phyloP scores from a whole-genome alignment of 2,888 invertebrate species.

The Cataglyphis livida region DNA sequence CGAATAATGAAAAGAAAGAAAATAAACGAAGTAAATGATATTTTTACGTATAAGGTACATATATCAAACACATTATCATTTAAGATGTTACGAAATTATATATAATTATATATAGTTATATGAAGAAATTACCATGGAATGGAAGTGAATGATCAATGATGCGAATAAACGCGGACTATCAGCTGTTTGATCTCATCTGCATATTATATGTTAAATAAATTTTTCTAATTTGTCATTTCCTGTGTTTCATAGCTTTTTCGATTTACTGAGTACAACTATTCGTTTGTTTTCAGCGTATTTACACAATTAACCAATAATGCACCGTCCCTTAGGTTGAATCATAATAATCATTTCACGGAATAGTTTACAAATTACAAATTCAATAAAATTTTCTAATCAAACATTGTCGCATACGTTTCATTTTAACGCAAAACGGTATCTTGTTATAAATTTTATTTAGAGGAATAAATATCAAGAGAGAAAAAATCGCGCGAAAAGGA shows the following conservation, averaged over 20 bases:
- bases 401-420: background rate
- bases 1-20: background rate
- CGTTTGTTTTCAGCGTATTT: background rate
- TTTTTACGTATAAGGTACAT: background rate
- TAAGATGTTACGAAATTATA: background rate
- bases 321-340: background rate
- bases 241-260: background rate
- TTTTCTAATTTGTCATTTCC: background rate
- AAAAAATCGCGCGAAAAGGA: background rate
- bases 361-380: slow-evolving; percentile 2
- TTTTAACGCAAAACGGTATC: background rate
- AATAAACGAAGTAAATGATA: background rate
- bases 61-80: background rate
- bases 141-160: background rate
- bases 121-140: background rate
- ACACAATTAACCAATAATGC: background rate
- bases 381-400: background rate
- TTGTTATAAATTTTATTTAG: slow-evolving; percentile 3
- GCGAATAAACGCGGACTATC: background rate
- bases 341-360: background rate
- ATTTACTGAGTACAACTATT: slow-evolving; percentile 1
- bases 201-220: background rate
- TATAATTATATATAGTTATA: background rate
- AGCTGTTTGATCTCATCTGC: background rate
- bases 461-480: slow-evolving; percentile 1